Percentiles rank a stretch among this genome's conserved stretches.
Evolutionary conservation across 1,140 invertebrate species (phyloP).

Genomic region (Nilaparvata lugens): DNA sequence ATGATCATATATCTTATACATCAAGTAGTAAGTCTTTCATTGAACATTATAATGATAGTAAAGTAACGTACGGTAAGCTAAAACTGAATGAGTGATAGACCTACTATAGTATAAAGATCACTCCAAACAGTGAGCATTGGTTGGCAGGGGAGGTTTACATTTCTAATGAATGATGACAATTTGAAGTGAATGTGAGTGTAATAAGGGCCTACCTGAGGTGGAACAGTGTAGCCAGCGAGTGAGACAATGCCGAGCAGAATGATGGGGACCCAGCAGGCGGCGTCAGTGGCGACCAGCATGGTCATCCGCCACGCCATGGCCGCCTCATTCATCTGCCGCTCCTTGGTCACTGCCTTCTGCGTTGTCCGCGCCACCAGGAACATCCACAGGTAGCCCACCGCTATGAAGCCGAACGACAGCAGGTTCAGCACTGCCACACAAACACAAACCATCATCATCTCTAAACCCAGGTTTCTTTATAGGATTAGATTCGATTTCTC

Average conservation of each 20-base stretch:
- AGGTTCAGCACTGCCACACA: conserved; percentile 38
- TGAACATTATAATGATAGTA: no score
- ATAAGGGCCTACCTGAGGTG: conserved; percentile 35
- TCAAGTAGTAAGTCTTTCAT: no score
- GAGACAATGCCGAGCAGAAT: conserved; percentile 42
- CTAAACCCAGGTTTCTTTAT: no score
- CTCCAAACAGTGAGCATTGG: no score
- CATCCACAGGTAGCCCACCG: conserved; percentile 46
- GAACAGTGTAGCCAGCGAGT: conserved; percentile 38
- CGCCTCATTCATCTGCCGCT: conserved; percentile 33
- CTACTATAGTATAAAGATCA: no score
- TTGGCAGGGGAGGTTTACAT: no score
- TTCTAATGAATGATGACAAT: neutral
- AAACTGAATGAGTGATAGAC: no score
- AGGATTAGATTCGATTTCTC: no score
- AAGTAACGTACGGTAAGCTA: no score
- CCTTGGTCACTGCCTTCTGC: conserved; percentile 35
- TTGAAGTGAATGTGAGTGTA: neutral
- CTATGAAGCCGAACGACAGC: conserved; percentile 43
- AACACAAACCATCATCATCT: no score
- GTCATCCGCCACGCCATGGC: conserved; percentile 47
- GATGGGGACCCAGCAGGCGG: conserved; percentile 47
- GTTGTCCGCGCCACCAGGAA: conserved; percentile 43
- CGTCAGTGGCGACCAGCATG: conserved; percentile 46
- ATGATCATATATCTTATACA: no score